These are phyloP conservation scores for Piprites chloris DNA, from an alignment of 2,113 vertebrate species.

Conservation along the genomic window DNA sequence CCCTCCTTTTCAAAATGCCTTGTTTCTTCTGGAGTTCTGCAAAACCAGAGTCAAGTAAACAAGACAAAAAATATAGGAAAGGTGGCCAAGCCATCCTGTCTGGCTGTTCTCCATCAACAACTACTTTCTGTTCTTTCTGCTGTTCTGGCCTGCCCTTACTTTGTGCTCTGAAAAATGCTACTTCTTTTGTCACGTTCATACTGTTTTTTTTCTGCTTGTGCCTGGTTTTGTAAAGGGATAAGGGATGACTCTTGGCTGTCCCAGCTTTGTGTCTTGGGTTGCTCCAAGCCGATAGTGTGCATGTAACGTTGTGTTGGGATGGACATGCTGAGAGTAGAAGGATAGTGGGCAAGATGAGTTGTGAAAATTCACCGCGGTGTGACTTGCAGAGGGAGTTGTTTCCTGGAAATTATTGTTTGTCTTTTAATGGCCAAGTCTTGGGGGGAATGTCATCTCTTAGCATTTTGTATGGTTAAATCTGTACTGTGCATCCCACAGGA, in stretches of 20 bases:
- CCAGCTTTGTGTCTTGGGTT: not conserved
- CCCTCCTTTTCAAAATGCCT: not conserved
- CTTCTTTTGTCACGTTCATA: not conserved
- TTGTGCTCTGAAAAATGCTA: not conserved
- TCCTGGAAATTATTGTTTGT: not conserved
- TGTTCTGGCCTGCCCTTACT: not conserved
- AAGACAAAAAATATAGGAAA: not conserved
- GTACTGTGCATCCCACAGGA: not conserved
- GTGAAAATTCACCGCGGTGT: not conserved
- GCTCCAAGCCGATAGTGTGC: not conserved
- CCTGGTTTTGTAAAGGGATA: not conserved
- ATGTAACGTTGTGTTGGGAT: rapidly evolving
- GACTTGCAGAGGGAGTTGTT: not conserved
- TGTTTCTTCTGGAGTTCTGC: not conserved
- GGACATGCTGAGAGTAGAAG: not conserved
- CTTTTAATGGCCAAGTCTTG: not conserved
- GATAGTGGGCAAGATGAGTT: not conserved
- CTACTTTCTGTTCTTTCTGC: not conserved
- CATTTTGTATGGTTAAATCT: not conserved
- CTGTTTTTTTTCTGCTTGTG: not conserved
- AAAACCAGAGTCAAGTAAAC: not conserved
- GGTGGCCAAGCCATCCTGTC: slow-evolving; percentile 16
- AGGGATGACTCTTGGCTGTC: not conserved
- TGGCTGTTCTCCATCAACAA: slow-evolving; percentile 8
- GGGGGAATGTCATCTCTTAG: not conserved